These are phyloP conservation scores for Chloroceryle inda DNA, from an alignment of 2,797 vertebrate genomes.

Conservation along the genomic window DNA sequence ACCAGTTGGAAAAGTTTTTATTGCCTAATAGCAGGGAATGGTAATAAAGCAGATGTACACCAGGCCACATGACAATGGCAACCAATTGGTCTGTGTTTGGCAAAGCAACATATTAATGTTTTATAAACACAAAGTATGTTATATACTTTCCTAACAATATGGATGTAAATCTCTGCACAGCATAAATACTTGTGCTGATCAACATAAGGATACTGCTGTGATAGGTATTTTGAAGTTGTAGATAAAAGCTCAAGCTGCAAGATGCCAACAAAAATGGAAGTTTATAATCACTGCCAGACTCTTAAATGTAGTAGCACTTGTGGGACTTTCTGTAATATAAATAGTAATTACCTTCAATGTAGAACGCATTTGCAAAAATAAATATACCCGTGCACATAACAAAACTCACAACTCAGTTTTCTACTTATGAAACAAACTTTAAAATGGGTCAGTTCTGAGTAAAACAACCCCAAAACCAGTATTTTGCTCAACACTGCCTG, in stretches of 20 bases:
- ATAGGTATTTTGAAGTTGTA: conserved; percentile 57
- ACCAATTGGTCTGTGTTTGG: conserved; percentile 51
- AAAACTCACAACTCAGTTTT: neutral
- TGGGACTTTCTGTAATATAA: conserved; percentile 49
- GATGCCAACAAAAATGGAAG: conserved; percentile 42
- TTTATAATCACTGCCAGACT: conserved; percentile 62
- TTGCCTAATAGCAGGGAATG: conserved; percentile 47
- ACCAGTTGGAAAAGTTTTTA: conserved; percentile 55
- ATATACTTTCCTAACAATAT: conserved; percentile 14
- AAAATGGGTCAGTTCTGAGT: neutral
- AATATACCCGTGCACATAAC: neutral
- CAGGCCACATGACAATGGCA: conserved; percentile 39
- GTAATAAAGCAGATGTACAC: conserved; percentile 60
- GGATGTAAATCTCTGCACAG: conserved; percentile 48
- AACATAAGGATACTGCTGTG: conserved; percentile 55
- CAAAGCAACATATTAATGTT: conserved; percentile 53
- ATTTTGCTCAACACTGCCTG: neutral
- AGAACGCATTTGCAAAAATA: conserved; percentile 42
- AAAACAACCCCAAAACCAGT: neutral
- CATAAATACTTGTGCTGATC: conserved; percentile 45
- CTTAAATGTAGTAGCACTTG: conserved; percentile 54
- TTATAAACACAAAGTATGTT: conserved; percentile 17
- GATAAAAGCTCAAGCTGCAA: conserved; percentile 57
- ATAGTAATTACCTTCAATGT: conserved; percentile 54
- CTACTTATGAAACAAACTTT: neutral